Conservation (phyloP, 2,888 invertebrate genomes). For the Phorcus lineatus region DNA sequence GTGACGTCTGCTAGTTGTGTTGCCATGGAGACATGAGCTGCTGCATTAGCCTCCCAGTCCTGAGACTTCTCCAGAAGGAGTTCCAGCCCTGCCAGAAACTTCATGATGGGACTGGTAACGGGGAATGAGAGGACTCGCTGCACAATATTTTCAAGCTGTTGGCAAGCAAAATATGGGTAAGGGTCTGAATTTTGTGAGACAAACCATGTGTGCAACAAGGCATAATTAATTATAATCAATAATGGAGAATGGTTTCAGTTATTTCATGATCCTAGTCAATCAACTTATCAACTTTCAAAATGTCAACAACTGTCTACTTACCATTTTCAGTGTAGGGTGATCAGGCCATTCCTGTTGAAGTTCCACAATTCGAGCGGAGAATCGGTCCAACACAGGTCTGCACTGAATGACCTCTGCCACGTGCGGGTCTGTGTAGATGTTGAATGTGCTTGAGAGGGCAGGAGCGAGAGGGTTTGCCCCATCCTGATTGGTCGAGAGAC, state of each 20-base stretch:
- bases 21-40: slow-evolving; percentile 88
- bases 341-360: slow-evolving; percentile 90
- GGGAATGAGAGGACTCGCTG: slow-evolving; percentile 80
- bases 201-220: not conserved
- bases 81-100: slow-evolving; percentile 93
- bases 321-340: slow-evolving; percentile 89
- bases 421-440: slow-evolving; percentile 91
- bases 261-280: too few species aligned
- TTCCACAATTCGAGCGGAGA: slow-evolving; percentile 79
- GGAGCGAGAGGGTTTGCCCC: not conserved
- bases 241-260: too few species aligned
- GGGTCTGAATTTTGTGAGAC: not conserved
- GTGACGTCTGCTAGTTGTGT: slow-evolving; percentile 85
- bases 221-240: not conserved
- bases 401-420: slow-evolving; percentile 86
- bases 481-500: slow-evolving; percentile 27
- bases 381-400: slow-evolving; percentile 82
- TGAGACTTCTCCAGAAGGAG: slow-evolving; percentile 85
- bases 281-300: too few species aligned
- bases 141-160: slow-evolving; percentile 75
- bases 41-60: slow-evolving; percentile 95
- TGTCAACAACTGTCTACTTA: slow-evolving; percentile 72
- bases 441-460: slow-evolving; percentile 11
- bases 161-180: not conserved
- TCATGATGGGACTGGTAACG: slow-evolving; percentile 87